Evolutionary conservation across 2,797 vertebrate genomes (phyloP).

Genomic region (Melanotaenia nigrans): DNA sequence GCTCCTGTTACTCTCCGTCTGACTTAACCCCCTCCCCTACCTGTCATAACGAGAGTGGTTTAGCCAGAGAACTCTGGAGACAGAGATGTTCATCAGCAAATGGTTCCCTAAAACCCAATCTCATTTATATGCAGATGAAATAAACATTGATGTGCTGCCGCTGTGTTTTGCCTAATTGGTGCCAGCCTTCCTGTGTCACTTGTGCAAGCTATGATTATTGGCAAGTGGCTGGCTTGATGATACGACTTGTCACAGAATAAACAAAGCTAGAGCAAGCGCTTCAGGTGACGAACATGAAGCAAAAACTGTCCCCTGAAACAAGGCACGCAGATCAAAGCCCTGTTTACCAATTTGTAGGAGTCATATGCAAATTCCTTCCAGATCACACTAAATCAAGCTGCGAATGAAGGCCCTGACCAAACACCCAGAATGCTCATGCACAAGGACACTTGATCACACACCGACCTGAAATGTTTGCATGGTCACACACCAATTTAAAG

Average conservation of each 20-base stretch:
- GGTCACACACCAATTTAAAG: background rate
- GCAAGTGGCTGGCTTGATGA: constrained; percentile 37
- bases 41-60: constrained; percentile 49
- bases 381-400: background rate
- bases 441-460: background rate
- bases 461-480: background rate
- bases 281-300: constrained; percentile 21
- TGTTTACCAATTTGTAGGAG: background rate
- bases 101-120: constrained; percentile 66
- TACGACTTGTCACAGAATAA: constrained; percentile 42
- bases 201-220: constrained; percentile 44
- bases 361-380: background rate
- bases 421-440: background rate
- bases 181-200: constrained; percentile 48
- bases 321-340: constrained; percentile 29
- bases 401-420: background rate
- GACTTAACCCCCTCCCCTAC: constrained; percentile 15
- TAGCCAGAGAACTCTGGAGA: constrained; percentile 36
- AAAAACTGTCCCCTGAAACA: constrained; percentile 24
- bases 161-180: constrained; percentile 70
- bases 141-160: constrained; percentile 79
- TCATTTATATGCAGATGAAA: constrained; percentile 82
- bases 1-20: constrained; percentile 1
- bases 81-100: constrained; percentile 73
- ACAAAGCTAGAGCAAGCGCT: constrained; percentile 23